Evolutionary conservation across 2,113 vertebrate species (phyloP).

Genomic region (Corythornis vintsioides): DNA sequence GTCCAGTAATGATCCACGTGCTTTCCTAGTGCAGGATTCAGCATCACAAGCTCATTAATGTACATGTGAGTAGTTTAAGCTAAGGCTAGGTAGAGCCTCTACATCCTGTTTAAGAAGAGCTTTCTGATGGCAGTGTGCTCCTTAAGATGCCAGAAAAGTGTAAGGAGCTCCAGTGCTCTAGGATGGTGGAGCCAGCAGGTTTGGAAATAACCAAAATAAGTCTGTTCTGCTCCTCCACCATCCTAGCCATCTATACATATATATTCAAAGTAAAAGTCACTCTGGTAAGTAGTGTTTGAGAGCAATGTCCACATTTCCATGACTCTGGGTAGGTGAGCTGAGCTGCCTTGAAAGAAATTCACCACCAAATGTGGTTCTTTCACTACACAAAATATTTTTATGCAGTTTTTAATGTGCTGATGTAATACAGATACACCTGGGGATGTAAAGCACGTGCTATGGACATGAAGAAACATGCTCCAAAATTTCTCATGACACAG

Average conservation of each 20-base stretch:
- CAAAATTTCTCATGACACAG: not conserved
- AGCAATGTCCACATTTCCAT: not conserved
- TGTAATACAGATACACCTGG: not conserved
- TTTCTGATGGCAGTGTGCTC: not conserved
- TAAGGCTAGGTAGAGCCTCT: not conserved
- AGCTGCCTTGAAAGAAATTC: not conserved
- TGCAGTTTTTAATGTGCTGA: not conserved
- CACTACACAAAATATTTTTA: not conserved
- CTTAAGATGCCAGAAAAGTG: not conserved
- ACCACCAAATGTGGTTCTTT: not conserved
- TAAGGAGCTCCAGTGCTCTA: not conserved
- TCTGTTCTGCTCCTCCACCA: not conserved
- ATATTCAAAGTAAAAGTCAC: not conserved
- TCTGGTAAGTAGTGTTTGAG: not conserved
- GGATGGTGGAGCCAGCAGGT: not conserved
- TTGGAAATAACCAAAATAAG: not conserved
- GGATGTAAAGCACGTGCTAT: not conserved
- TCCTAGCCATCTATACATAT: not conserved
- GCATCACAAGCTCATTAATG: not conserved
- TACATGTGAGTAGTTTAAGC: not conserved
- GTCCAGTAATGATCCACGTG: not conserved
- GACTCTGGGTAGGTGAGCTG: not conserved
- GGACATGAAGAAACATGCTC: not conserved
- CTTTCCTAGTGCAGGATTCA: not conserved
- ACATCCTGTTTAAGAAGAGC: fast-evolving